Evolutionary conservation across 2,113 vertebrate species (phyloP).

Genomic region (Chaetorhynchus papuensis): DNA sequence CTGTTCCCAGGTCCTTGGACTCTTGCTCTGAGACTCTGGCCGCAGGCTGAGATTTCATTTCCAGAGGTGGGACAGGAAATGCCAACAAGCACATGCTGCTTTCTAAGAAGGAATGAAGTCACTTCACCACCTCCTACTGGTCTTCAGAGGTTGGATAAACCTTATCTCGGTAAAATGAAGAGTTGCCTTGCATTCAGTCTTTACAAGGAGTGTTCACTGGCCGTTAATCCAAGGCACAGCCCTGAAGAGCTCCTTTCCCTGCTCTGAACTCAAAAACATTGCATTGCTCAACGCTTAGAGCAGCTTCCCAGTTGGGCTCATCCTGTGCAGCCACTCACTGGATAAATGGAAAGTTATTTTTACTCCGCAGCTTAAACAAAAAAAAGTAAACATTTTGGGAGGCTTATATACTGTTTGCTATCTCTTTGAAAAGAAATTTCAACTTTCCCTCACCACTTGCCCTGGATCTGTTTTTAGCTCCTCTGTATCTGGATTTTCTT

Average conservation of each 20-base stretch:
- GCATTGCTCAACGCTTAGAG: background rate
- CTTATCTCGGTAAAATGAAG: background rate
- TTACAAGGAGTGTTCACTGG: background rate
- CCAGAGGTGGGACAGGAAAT: background rate
- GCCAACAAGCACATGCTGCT: background rate
- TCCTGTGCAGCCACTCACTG: background rate
- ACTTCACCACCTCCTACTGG: background rate
- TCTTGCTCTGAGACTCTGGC: background rate
- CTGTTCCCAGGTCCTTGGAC: background rate
- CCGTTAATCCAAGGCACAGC: background rate
- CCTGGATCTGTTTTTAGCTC: slow-evolving; percentile 10
- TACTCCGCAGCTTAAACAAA: background rate
- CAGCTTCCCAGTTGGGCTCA: background rate
- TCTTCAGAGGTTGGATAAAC: background rate
- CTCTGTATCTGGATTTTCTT: slow-evolving; percentile 5
- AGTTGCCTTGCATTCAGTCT: background rate
- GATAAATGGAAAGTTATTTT: slow-evolving; percentile 43
- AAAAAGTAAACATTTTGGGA: background rate
- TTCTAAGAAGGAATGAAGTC: background rate
- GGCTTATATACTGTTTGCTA: background rate
- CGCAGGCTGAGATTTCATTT: background rate
- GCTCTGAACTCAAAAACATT: background rate
- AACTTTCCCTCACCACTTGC: background rate
- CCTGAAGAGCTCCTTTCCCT: background rate
- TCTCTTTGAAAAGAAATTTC: slow-evolving; percentile 16